These are phyloP conservation scores for Cataglyphis livida DNA, from an alignment of 2,888 invertebrate species.

Conservation along the genomic window DNA sequence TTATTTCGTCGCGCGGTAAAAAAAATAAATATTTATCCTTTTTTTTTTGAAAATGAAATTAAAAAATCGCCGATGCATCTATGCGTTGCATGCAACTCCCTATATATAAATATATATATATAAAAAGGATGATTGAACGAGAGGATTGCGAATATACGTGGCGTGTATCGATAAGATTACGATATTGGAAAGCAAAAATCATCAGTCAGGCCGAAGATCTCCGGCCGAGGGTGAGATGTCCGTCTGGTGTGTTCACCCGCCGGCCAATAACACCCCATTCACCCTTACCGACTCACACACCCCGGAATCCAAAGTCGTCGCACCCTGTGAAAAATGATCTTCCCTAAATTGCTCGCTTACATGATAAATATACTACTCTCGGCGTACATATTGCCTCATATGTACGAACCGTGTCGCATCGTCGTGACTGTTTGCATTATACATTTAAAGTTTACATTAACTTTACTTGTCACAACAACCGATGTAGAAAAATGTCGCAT, in stretches of 20 bases:
- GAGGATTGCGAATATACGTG: slow-evolving; percentile 11
- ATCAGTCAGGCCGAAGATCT: slow-evolving; percentile 81
- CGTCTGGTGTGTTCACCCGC: slow-evolving; percentile 83
- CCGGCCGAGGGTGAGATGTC: slow-evolving; percentile 82
- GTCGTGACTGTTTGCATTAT: slow-evolving; percentile 21
- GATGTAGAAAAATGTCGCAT: neutral
- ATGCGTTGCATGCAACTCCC: neutral
- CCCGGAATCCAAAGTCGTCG: slow-evolving; percentile 79
- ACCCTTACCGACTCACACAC: slow-evolving; percentile 62
- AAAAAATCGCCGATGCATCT: neutral
- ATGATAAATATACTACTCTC: slow-evolving; percentile 84
- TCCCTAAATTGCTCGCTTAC: slow-evolving; percentile 85
- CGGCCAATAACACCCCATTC: slow-evolving; percentile 83
- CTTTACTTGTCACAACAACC: neutral
- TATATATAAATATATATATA: no score
- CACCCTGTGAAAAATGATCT: slow-evolving; percentile 85
- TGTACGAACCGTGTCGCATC: slow-evolving; percentile 61
- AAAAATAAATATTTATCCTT: neutral
- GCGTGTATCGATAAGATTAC: slow-evolving; percentile 31
- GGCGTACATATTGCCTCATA: slow-evolving; percentile 68
- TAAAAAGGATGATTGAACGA: slow-evolving; percentile 1
- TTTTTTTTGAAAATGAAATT: neutral
- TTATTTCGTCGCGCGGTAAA: neutral
- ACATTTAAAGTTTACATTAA: slow-evolving; percentile 5
- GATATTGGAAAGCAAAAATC: slow-evolving; percentile 74